Conservation (phyloP, 2,797 vertebrate genomes). For the Taenioides sp. region DNA sequence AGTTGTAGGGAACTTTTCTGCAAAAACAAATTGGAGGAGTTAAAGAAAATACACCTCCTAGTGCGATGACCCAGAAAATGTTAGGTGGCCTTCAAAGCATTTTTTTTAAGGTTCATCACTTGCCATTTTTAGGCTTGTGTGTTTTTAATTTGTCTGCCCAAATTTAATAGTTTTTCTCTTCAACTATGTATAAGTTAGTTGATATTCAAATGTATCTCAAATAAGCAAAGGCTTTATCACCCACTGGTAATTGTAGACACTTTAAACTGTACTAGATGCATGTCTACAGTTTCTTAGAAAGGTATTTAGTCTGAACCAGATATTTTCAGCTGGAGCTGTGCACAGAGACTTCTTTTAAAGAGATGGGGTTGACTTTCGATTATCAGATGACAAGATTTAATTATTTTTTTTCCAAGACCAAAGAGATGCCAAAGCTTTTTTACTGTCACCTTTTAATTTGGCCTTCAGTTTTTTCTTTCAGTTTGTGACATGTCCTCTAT, state of each 20-base stretch:
- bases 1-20: slow-evolving; percentile 27
- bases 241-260: background rate
- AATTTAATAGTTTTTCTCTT: background rate
- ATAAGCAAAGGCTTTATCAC: background rate
- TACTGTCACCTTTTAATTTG: slow-evolving; percentile 61
- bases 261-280: background rate
- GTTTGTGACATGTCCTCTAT: slow-evolving; percentile 32
- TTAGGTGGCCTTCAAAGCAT: slow-evolving; percentile 13
- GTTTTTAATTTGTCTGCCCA: slow-evolving; percentile 15
- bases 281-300: slow-evolving; percentile 1
- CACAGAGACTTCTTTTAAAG: slow-evolving; percentile 43
- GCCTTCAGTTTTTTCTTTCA: slow-evolving; percentile 48
- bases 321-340: slow-evolving; percentile 18
- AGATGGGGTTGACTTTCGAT: slow-evolving; percentile 37
- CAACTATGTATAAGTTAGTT: background rate
- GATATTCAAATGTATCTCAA: background rate
- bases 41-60: slow-evolving; percentile 31
- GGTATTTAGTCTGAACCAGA: slow-evolving; percentile 15
- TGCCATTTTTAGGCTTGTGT: background rate
- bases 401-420: slow-evolving; percentile 52
- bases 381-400: slow-evolving; percentile 46
- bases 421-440: slow-evolving; percentile 64
- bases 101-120: slow-evolving; percentile 4
- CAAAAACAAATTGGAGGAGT: slow-evolving; percentile 42
- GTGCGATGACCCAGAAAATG: slow-evolving; percentile 14